Evolutionary conservation across 2,888 invertebrate genomes (phyloP), one percentile per base, ranked within the genome.

Genomic region (Tineola bisselliella): DNA sequence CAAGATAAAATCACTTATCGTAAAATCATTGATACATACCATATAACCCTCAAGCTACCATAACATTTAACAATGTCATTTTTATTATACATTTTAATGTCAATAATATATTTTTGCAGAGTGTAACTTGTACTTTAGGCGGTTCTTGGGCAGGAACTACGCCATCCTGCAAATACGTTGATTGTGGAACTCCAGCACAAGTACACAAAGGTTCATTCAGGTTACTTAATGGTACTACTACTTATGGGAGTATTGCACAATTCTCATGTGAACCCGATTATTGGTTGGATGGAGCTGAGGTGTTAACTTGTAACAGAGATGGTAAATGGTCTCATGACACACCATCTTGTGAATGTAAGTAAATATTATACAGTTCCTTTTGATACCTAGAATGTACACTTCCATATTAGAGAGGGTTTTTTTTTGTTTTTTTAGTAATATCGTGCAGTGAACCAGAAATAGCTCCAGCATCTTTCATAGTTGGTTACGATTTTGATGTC

Each of bases 261-360:
- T 96, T 96, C 75, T 89, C 89, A 62, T 97, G 97, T 72, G 91
- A 91, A 58, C 88, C 90, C 15, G 95, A 96, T 76, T 92, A 95
- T 75, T 95, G 95, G 93, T 84, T 96, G 38, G 90, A 90, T n/a
- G 91, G 91, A 0, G 90, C 91, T 1, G 91, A 92, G 56, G 88
- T 87, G 17, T 89, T 94, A 56, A 89, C 88, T 17, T 96, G 96
- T 74, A 93, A 92, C 38, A 88, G 91, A 62, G 95, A 95, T 65
- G 96, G 94, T 11, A 94, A 93, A 73, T 96, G 96, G 96, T 94
- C 93, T 0, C 91, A 93, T 44, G 92, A 93, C 70, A 91, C 93
- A 59, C 95, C 96, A 0, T 89, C 92, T n/a, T 96, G 96, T 76
- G 94, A 95, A 87, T 77, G 94, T 94, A 79, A 90, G 90, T 76